Percentiles rank a stretch among this genome's conserved stretches.
Conservation (phyloP, 2,797 vertebrate species). For the Diglossa cyanea region DNA sequence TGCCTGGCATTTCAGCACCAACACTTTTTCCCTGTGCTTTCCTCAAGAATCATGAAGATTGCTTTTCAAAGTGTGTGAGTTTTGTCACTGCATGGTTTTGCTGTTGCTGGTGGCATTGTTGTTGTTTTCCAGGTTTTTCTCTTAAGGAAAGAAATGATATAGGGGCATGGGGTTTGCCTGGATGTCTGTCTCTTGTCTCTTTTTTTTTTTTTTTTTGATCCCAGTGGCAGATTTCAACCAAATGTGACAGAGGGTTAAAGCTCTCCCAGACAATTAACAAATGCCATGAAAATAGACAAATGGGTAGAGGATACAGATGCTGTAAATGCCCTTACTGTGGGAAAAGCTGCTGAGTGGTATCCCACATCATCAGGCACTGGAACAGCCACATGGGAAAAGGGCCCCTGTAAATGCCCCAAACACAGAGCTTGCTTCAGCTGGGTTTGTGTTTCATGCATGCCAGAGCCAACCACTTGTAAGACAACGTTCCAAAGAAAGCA, state of each 20-base stretch:
- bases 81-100: neutral
- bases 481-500: neutral
- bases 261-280: conserved; percentile 22
- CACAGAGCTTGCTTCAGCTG: neutral
- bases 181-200: neutral
- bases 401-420: neutral
- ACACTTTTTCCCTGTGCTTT: neutral
- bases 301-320: conserved; percentile 25
- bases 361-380: conserved; percentile 4
- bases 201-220: neutral
- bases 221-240: conserved; percentile 2
- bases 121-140: neutral
- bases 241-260: conserved; percentile 21
- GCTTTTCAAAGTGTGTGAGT: neutral
- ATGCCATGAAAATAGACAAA: conserved; percentile 28
- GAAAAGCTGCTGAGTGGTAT: conserved; percentile 34
- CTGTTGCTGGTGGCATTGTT: neutral
- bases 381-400: conserved; percentile 1
- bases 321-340: conserved; percentile 36
- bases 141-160: neutral
- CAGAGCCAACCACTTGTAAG: neutral
- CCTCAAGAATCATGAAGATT: neutral
- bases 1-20: neutral
- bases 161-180: neutral
- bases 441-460: neutral